Evolutionary conservation across 2,113 vertebrate species (phyloP).

Genomic region (Aldabrachelys gigantea): DNA sequence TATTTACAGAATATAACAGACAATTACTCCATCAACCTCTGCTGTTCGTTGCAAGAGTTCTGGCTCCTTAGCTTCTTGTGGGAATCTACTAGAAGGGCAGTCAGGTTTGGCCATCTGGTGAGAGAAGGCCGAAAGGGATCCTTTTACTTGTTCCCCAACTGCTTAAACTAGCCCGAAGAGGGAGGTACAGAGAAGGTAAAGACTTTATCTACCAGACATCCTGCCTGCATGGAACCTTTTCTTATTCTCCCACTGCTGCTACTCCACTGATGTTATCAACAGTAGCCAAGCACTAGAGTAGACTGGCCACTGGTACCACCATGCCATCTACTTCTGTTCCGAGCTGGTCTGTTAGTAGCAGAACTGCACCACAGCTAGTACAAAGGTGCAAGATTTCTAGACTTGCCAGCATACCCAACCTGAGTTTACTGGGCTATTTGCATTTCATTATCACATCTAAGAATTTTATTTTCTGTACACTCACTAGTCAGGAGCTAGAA

Average conservation of each 20-base stretch:
- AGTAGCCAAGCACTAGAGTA: neutral
- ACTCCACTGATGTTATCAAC: neutral
- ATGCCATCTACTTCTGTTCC: too few species aligned
- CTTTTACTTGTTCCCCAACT: neutral
- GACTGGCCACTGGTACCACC: neutral
- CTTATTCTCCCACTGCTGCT: neutral
- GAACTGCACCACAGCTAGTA: fast-evolving
- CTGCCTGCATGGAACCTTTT: neutral
- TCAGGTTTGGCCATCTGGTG: neutral
- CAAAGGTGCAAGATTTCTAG: neutral
- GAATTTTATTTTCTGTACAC: neutral
- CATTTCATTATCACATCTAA: neutral
- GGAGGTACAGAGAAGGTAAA: neutral
- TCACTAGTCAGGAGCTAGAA: neutral
- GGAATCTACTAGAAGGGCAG: neutral
- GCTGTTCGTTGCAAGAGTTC: neutral
- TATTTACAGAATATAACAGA: fast-evolving
- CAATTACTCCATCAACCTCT: neutral
- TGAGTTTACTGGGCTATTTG: neutral
- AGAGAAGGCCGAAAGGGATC: neutral
- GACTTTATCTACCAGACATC: neutral
- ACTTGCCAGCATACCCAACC: neutral
- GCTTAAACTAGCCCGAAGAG: neutral
- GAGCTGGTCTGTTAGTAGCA: neutral
- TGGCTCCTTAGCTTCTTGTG: neutral